These are phyloP conservation scores for Ferrisia virgata DNA, from an alignment of 2,888 invertebrate genomes.

Conservation along the genomic window DNA sequence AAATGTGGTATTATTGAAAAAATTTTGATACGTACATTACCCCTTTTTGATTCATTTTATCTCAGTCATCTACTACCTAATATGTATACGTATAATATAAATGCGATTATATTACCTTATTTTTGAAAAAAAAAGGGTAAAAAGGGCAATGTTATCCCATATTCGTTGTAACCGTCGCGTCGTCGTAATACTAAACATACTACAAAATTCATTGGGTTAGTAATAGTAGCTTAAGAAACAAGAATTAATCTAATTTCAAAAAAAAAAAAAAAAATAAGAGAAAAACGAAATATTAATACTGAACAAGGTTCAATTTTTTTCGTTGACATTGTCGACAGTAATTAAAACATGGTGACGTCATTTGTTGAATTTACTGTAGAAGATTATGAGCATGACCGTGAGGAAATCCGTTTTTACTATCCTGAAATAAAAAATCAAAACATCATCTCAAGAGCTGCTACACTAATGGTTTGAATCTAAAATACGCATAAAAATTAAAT, in stretches of 20 bases:
- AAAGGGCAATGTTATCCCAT: background rate
- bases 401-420: constrained; percentile 44
- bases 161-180: background rate
- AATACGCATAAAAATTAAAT: too few relatives aligned
- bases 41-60: background rate
- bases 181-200: background rate
- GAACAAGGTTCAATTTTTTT: background rate
- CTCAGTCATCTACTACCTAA: background rate
- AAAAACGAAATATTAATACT: background rate
- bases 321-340: background rate
- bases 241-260: constrained; percentile 17
- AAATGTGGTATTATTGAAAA: background rate
- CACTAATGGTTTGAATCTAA: too few relatives aligned
- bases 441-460: background rate
- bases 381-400: constrained; percentile 41
- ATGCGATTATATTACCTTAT: background rate
- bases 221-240: constrained; percentile 14
- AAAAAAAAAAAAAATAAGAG: background rate
- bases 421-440: background rate
- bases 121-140: background rate
- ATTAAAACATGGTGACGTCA: background rate
- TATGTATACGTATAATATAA: background rate
- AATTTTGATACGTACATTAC: too few relatives aligned
- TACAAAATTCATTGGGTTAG: constrained; percentile 20
- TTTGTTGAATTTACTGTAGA: constrained; percentile 1